phyloP scores from a whole-genome alignment of 2,797 vertebrate genomes.

The Anguilla anguilla region DNA sequence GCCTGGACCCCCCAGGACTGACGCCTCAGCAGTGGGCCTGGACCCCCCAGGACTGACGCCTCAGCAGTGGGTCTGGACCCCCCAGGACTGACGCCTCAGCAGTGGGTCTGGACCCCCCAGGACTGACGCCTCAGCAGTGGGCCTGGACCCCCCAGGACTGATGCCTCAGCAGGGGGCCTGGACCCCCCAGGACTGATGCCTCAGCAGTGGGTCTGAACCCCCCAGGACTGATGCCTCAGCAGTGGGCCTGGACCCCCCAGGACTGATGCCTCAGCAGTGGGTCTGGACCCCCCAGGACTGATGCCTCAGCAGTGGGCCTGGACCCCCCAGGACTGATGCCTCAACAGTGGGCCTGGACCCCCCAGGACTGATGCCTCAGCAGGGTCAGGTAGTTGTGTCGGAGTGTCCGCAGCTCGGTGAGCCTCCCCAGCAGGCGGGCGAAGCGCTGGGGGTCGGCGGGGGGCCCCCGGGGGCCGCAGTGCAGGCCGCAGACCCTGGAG shows the following conservation, averaged over 20 bases:
- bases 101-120: too few species aligned
- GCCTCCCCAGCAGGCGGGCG: conserved; percentile 86
- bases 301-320: too few species aligned
- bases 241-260: conserved; percentile 47
- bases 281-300: too few species aligned
- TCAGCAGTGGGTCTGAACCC: conserved; percentile 52
- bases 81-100: too few species aligned
- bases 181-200: conserved; percentile 59
- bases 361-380: conserved; percentile 62
- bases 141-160: too few species aligned
- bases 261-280: too few species aligned
- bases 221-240: conserved; percentile 60
- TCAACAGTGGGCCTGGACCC: conserved; percentile 32
- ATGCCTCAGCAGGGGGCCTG: conserved; percentile 36
- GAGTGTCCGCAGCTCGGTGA: conserved; percentile 91
- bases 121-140: too few species aligned
- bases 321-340: too few species aligned
- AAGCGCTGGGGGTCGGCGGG: conserved; percentile 84
- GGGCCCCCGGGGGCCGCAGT: conserved; percentile 76
- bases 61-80: too few species aligned
- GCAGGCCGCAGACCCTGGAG: conserved; percentile 82
- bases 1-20: conserved; percentile 55
- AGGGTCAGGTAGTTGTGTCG: conserved; percentile 87
- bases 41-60: too few species aligned
- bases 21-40: conserved; percentile 65